Conservation (phyloP, 2,797 vertebrate genomes). For the Anguilla obscura region DNA sequence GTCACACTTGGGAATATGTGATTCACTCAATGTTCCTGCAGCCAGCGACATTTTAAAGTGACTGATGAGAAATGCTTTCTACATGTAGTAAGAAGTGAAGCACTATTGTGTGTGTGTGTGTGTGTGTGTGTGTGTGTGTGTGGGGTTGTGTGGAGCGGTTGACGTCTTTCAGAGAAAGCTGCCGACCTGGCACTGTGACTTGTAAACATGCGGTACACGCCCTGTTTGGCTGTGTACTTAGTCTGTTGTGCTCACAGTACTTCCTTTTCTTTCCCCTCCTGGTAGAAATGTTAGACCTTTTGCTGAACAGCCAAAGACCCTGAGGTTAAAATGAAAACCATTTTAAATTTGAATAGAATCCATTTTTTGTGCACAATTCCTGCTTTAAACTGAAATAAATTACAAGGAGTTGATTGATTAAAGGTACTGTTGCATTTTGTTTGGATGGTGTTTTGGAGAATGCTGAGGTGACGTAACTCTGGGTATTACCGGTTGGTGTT, state of each 20-base stretch:
- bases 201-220: not conserved
- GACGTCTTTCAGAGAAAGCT: slow-evolving; percentile 19
- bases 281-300: not conserved
- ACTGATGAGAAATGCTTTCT: not conserved
- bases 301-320: not conserved
- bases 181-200: slow-evolving; percentile 9
- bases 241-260: not conserved
- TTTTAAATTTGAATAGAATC: not conserved
- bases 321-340: not conserved
- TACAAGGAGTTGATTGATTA: not conserved
- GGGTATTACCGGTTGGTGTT: not conserved
- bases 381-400: not conserved
- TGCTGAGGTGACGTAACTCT: not conserved
- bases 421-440: not conserved
- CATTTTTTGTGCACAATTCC: not conserved
- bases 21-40: not conserved
- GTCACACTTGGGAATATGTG: not conserved
- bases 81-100: not conserved
- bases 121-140: not conserved
- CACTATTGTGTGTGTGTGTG: not conserved
- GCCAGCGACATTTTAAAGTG: not conserved
- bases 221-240: not conserved
- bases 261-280: not conserved
- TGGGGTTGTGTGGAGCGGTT: not conserved
- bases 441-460: not conserved